A percentile compares a stretch with the other conserved stretches of the same genome.
Evolutionary conservation across 2,797 vertebrate species (phyloP).

Genomic region (Chaunax sp.): DNA sequence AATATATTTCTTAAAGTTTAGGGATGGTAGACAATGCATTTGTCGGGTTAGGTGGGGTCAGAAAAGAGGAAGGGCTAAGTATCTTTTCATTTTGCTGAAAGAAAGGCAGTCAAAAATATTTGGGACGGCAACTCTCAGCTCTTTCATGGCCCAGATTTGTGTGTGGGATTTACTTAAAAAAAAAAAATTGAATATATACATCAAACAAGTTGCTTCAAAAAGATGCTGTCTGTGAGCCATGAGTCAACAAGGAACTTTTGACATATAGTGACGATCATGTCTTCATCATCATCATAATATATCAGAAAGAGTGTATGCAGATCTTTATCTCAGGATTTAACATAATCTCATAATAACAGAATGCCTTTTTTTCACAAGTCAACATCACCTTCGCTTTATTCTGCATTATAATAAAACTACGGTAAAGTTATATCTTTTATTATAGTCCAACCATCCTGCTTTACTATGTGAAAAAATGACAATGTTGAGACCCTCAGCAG

Average conservation of each 20-base stretch:
- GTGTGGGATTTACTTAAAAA: not conserved
- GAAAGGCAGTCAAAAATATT: not conserved
- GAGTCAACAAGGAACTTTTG: not conserved
- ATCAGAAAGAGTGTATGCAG: not conserved
- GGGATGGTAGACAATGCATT: not conserved
- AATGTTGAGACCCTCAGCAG: not conserved
- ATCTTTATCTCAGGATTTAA: not conserved
- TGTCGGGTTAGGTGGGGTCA: not conserved
- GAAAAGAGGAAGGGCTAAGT: not conserved
- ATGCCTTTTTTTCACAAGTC: not conserved
- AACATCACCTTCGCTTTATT: not conserved
- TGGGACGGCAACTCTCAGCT: not conserved
- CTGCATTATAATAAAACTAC: not conserved
- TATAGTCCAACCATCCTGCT: no score
- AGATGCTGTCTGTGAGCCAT: not conserved
- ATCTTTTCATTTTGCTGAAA: not conserved
- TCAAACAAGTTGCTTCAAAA: not conserved
- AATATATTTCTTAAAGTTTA: conserved; percentile 16
- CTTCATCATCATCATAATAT: not conserved
- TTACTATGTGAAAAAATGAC: no score
- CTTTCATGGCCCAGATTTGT: not conserved
- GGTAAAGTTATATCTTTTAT: not conserved
- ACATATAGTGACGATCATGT: no score
- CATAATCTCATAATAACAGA: not conserved
- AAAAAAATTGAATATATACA: not conserved